These are phyloP conservation scores for Ips typographus DNA, from an alignment of 1,140 invertebrate genomes.

Conservation along the genomic window DNA sequence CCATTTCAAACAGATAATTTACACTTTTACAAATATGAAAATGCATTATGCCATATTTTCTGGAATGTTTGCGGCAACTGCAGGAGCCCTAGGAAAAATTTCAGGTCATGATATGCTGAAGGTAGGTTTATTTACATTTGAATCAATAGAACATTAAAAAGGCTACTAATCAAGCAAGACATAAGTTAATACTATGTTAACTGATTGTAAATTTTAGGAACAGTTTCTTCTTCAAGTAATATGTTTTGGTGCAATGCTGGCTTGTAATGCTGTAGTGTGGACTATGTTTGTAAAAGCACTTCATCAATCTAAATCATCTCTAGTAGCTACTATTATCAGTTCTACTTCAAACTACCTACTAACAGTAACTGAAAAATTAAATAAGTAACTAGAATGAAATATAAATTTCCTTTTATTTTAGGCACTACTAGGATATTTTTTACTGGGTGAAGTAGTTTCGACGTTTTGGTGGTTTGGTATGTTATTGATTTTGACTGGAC, in stretches of 20 bases:
- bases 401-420: neutral
- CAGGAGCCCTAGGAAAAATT: constrained; percentile 9
- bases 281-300: constrained; percentile 63
- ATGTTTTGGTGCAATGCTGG: constrained; percentile 58
- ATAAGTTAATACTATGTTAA: neutral
- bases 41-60: constrained; percentile 10
- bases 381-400: too few species aligned
- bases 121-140: neutral
- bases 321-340: constrained; percentile 61
- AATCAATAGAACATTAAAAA: too few species aligned
- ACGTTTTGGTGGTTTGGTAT: constrained; percentile 19
- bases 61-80: constrained; percentile 3
- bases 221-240: constrained; percentile 47
- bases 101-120: neutral
- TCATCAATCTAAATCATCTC: constrained; percentile 58
- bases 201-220: constrained; percentile 39
- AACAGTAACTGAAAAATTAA: constrained; percentile 57
- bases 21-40: neutral
- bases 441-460: constrained; percentile 9
- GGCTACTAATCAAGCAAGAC: neutral
- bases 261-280: constrained; percentile 61
- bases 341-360: constrained; percentile 63
- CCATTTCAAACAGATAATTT: too few species aligned
- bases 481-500: constrained; percentile 16
- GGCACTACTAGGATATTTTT: constrained; percentile 4